Percentiles rank a stretch among this genome's conserved stretches.
These are phyloP conservation scores for Caracal caracal DNA, from an alignment of 2,113 vertebrate species.

Conservation along the genomic window DNA sequence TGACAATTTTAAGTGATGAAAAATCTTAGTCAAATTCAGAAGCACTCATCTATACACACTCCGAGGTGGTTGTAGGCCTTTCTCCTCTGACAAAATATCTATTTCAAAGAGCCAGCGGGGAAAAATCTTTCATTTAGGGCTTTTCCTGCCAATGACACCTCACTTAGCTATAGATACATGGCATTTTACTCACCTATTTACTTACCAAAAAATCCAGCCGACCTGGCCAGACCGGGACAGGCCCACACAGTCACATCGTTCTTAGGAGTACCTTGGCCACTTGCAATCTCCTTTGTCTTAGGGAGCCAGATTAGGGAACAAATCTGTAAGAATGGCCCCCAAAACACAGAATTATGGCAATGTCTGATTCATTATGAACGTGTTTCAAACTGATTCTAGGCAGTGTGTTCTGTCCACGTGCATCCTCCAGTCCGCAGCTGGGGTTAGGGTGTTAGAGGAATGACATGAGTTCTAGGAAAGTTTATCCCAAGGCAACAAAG, in stretches of 20 bases:
- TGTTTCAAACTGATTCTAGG: background rate
- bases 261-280: slow-evolving; percentile 85
- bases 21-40: background rate
- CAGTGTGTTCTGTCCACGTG: background rate
- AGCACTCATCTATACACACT: background rate
- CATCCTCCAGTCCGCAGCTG: background rate
- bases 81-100: background rate
- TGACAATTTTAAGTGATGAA: background rate
- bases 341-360: slow-evolving; percentile 18
- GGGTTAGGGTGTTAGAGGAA: background rate
- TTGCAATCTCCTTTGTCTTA: slow-evolving; percentile 82
- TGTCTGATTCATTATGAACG: background rate
- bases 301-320: slow-evolving; percentile 88
- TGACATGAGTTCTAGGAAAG: background rate
- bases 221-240: slow-evolving; percentile 78
- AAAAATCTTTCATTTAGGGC: background rate
- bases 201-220: slow-evolving; percentile 82
- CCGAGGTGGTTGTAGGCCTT: background rate
- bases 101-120: background rate
- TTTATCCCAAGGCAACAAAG: background rate
- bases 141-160: background rate
- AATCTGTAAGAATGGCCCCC: slow-evolving; percentile 81
- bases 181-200: slow-evolving; percentile 20
- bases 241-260: slow-evolving; percentile 85
- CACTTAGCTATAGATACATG: background rate